These are phyloP conservation scores for Peromyscus nudipes DNA, from an alignment of 2,797 vertebrate genomes.

Conservation along the genomic window DNA sequence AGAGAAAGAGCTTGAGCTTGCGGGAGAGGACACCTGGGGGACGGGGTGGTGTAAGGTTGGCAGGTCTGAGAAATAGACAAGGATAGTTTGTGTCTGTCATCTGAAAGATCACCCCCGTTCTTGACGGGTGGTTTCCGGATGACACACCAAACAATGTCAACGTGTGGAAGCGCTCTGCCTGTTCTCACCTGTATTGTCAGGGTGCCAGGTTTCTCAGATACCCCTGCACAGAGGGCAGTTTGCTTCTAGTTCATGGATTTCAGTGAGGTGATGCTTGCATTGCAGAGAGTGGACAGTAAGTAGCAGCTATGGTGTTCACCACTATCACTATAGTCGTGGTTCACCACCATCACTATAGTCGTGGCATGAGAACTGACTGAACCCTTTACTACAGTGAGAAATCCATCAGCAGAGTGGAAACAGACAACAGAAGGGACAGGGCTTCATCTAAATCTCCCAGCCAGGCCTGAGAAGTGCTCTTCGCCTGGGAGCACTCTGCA, in stretches of 20 bases:
- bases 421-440: neutral
- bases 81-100: neutral
- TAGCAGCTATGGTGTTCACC: neutral
- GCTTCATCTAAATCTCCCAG: neutral
- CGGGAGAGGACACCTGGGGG: neutral
- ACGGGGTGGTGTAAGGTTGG: rapidly evolving
- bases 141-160: neutral
- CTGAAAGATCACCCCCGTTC: neutral
- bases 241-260: neutral
- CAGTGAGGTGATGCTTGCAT: neutral
- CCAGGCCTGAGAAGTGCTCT: neutral
- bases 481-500: neutral
- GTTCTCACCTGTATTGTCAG: neutral
- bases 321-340: neutral
- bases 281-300: neutral
- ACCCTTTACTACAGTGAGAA: neutral
- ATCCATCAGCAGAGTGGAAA: neutral
- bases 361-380: neutral
- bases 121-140: neutral
- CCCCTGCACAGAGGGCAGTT: neutral
- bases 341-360: neutral
- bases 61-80: no score
- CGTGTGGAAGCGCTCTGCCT: neutral
- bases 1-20: neutral
- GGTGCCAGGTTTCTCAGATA: neutral